Percentiles rank a stretch among this genome's conserved stretches.
These are phyloP conservation scores for Tetranychus piercei DNA, from an alignment of 2,888 invertebrate species.

Conservation along the genomic window DNA sequence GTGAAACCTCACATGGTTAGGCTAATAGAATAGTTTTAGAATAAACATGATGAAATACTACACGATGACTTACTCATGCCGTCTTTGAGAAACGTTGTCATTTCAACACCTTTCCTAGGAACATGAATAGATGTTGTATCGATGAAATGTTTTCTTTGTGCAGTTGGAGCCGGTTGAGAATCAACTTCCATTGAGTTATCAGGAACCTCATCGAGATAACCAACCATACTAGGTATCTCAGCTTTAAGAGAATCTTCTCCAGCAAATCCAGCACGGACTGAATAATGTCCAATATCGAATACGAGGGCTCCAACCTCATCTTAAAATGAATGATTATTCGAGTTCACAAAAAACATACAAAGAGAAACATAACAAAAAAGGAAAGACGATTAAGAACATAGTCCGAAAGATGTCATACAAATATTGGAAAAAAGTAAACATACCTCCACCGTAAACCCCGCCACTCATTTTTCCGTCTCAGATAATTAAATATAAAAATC, in stretches of 20 bases:
- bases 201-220: constrained; percentile 48
- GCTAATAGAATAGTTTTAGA: too few relatives aligned
- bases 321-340: constrained; percentile 27
- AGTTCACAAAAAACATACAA: neutral
- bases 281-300: constrained; percentile 84
- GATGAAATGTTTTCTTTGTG: constrained; percentile 46
- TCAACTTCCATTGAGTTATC: constrained; percentile 30
- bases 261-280: constrained; percentile 75
- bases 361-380: neutral
- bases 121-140: constrained; percentile 84
- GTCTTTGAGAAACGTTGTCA: constrained; percentile 82
- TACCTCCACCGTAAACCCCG: neutral
- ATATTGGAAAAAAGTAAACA: neutral
- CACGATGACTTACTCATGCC: constrained; percentile 50
- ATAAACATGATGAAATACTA: neutral
- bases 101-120: constrained; percentile 66
- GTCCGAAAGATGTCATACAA: neutral
- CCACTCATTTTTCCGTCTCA: neutral
- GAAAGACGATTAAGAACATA: neutral
- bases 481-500: neutral
- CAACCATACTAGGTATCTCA: constrained; percentile 82
- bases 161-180: constrained; percentile 27
- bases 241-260: constrained; percentile 98
- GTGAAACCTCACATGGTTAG: too few relatives aligned
- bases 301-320: constrained; percentile 98